Evolutionary conservation across 2,113 vertebrate species (phyloP).

Genomic region (Anoura caudifer): DNA sequence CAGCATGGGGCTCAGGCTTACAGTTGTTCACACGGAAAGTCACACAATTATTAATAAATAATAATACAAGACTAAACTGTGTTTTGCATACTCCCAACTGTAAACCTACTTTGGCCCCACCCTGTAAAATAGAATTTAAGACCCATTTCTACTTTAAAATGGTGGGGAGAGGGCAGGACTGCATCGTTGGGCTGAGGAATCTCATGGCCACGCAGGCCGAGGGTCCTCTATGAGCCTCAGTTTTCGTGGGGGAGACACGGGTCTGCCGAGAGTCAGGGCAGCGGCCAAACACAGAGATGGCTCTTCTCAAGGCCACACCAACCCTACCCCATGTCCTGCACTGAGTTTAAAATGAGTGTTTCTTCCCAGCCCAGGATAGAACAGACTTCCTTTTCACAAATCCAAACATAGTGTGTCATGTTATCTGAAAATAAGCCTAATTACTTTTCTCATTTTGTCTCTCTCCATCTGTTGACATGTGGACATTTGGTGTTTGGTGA

Average conservation of each 20-base stretch:
- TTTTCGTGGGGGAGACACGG: neutral
- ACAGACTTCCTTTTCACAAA: neutral
- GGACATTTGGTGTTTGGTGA: conserved; percentile 16
- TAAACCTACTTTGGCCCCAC: neutral
- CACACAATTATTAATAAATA: too few relatives aligned
- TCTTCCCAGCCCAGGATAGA: neutral
- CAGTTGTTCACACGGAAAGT: too few relatives aligned
- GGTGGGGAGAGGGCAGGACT: neutral
- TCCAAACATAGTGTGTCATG: neutral
- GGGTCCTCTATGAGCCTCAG: neutral
- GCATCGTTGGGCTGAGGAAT: neutral
- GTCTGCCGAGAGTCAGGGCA: too few relatives aligned
- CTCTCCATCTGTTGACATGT: neutral
- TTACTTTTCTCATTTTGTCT: conserved; percentile 35
- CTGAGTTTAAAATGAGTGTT: neutral
- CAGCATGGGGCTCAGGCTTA: neutral
- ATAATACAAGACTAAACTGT: too few relatives aligned
- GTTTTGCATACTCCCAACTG: too few relatives aligned
- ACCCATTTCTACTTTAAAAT: too few relatives aligned
- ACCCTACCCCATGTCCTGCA: neutral
- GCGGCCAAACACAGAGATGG: too few relatives aligned
- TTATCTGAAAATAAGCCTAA: conserved; percentile 41
- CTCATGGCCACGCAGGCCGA: neutral
- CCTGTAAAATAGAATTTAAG: neutral
- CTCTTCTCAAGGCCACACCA: neutral